Percentiles rank a stretch among this genome's conserved stretches.
These are phyloP conservation scores for Eudasyphora cyanicolor DNA, from an alignment of 2,888 invertebrate genomes.

Conservation along the genomic window DNA sequence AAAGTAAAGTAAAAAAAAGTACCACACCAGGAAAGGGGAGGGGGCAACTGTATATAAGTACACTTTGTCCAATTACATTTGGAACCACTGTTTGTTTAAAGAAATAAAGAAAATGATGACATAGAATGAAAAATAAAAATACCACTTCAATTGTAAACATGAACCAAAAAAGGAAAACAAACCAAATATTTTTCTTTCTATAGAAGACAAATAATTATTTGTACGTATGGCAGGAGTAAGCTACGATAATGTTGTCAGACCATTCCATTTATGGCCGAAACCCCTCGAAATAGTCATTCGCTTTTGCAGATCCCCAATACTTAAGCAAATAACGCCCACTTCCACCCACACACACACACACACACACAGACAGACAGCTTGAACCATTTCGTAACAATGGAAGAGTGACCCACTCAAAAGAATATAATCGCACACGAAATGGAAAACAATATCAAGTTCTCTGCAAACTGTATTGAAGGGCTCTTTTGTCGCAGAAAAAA, in stretches of 20 bases:
- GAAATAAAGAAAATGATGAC: neutral
- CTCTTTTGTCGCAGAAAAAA: neutral
- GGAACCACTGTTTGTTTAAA: too few species aligned
- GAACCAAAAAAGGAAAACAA: neutral
- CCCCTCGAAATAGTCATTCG: neutral
- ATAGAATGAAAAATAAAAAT: neutral
- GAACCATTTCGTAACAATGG: neutral
- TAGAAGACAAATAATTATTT: neutral
- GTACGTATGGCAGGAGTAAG: neutral
- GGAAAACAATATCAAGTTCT: slow-evolving; percentile 11
- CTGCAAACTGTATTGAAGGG: neutral
- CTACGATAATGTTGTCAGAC: neutral
- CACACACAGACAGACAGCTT: neutral
- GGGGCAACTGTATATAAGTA: too few species aligned
- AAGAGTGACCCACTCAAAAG: neutral
- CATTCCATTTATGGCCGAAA: neutral
- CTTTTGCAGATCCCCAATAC: neutral
- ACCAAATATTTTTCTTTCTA: neutral
- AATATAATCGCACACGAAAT: slow-evolving; percentile 1
- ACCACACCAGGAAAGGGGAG: too few species aligned
- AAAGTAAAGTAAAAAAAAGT: neutral
- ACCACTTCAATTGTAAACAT: neutral
- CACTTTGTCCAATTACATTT: too few species aligned
- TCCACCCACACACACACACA: neutral
- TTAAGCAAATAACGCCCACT: neutral